Conservation (phyloP, 2,888 invertebrate species). For the Venustoraphidia nigricollis region DNA sequence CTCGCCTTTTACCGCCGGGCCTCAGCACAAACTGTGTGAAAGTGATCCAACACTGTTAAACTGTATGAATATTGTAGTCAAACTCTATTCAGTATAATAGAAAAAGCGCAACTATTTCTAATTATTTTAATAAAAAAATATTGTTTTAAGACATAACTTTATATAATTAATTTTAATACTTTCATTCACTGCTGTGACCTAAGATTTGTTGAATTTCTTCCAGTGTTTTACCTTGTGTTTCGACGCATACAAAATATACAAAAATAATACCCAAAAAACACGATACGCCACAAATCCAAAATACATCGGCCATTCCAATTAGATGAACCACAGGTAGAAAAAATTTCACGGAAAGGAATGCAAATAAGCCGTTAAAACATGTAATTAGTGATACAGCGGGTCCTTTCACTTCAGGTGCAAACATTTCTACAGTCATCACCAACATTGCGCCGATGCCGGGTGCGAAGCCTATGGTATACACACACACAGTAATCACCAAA, state of each 20-base stretch:
- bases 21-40: no score
- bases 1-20: no score
- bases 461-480: conserved; percentile 29
- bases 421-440: conserved; percentile 31
- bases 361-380: conserved; percentile 28
- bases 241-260: conserved; percentile 33
- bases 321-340: conserved; percentile 27
- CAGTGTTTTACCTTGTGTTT: conserved; percentile 34
- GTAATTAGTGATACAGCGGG: conserved; percentile 24
- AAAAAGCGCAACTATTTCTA: no score
- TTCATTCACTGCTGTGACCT: conserved; percentile 6
- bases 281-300: conserved; percentile 33
- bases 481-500: conserved; percentile 25
- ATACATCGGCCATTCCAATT: conserved; percentile 25
- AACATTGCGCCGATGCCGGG: conserved; percentile 33
- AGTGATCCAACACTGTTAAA: no score
- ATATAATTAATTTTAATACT: no score
- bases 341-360: conserved; percentile 25
- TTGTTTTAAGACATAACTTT: no score
- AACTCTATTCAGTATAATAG: no score
- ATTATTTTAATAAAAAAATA: no score
- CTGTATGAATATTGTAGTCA: no score
- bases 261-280: conserved; percentile 31
- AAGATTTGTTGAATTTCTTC: conserved; percentile 30
- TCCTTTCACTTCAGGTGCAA: conserved; percentile 28